phyloP scores from a whole-genome alignment of 2,797 vertebrate genomes.

The Sardinella longiceps region DNA sequence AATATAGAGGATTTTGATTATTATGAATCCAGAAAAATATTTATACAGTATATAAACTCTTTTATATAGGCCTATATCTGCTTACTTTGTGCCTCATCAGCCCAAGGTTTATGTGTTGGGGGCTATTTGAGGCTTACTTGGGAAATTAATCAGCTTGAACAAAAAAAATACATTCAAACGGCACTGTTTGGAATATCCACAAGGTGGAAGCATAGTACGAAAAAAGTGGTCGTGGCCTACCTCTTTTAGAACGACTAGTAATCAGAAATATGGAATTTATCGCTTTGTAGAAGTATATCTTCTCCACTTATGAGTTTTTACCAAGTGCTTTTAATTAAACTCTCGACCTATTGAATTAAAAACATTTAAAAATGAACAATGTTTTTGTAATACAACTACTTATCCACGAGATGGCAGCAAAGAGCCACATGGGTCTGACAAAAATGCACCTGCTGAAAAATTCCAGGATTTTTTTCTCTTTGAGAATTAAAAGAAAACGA shows the following conservation, averaged over 20 bases:
- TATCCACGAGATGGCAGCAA: constrained; percentile 53
- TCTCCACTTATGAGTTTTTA: background rate
- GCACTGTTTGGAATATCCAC: background rate
- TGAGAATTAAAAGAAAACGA: too few relatives aligned
- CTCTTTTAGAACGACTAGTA: background rate
- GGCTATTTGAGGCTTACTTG: background rate
- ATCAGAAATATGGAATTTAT: background rate
- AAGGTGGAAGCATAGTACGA: background rate
- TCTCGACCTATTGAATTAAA: background rate
- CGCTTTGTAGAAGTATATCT: background rate
- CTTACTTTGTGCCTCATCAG: background rate
- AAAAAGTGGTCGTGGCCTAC: background rate
- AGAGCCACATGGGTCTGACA: too few relatives aligned
- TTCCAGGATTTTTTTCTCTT: background rate
- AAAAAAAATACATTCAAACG: background rate
- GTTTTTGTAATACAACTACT: background rate
- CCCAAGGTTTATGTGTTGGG: background rate
- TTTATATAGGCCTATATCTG: too few relatives aligned
- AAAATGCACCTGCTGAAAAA: background rate
- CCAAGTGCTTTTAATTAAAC: background rate
- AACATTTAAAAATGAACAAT: background rate
- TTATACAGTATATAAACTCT: too few relatives aligned
- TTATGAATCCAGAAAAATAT: too few relatives aligned
- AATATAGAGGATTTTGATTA: background rate
- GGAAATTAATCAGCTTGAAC: background rate